Conservation (phyloP, 2,888 invertebrate genomes). For the Plusia festucae region DNA sequence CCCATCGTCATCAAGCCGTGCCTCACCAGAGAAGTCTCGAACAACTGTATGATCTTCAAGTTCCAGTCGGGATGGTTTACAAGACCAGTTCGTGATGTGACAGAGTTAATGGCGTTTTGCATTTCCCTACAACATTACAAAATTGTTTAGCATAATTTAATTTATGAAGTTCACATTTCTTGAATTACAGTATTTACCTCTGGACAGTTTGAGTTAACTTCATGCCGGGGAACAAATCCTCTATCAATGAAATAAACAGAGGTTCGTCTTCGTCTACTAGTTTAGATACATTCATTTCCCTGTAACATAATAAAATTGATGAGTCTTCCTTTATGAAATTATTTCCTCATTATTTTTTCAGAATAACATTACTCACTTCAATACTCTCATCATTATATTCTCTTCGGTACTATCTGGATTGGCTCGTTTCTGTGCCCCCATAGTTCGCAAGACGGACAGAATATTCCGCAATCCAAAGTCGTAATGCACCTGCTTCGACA, state of each 20-base stretch:
- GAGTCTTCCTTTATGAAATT: not conserved
- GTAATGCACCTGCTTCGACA: slow-evolving; percentile 97
- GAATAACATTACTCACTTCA: slow-evolving; percentile 82
- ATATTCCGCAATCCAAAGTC: slow-evolving; percentile 96
- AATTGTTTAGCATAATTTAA: not conserved
- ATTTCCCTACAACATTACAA: slow-evolving; percentile 89
- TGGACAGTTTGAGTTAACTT: slow-evolving; percentile 92
- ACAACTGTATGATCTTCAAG: slow-evolving; percentile 95
- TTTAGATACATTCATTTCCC: slow-evolving; percentile 98
- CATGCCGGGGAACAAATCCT: slow-evolving; percentile 97
- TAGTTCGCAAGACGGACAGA: slow-evolving; percentile 93
- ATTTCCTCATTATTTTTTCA: not conserved
- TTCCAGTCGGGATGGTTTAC: slow-evolving; percentile 96
- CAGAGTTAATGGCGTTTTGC: slow-evolving; percentile 92
- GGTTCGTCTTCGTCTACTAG: slow-evolving; percentile 97
- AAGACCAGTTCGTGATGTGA: slow-evolving; percentile 91
- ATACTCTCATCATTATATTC: slow-evolving; percentile 96
- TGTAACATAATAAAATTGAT: slow-evolving; percentile 59
- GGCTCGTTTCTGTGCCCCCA: slow-evolving; percentile 94
- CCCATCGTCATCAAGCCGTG: slow-evolving; percentile 97
- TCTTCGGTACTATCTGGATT: slow-evolving; percentile 95
- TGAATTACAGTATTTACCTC: slow-evolving; percentile 61
- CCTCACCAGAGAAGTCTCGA: slow-evolving; percentile 95
- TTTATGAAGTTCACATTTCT: not conserved
- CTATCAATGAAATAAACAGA: slow-evolving; percentile 95